Evolutionary conservation across 2,113 vertebrate species (phyloP), one percentile per base, ranked within the genome.

Genomic region (Sprattus sprattus): DNA sequence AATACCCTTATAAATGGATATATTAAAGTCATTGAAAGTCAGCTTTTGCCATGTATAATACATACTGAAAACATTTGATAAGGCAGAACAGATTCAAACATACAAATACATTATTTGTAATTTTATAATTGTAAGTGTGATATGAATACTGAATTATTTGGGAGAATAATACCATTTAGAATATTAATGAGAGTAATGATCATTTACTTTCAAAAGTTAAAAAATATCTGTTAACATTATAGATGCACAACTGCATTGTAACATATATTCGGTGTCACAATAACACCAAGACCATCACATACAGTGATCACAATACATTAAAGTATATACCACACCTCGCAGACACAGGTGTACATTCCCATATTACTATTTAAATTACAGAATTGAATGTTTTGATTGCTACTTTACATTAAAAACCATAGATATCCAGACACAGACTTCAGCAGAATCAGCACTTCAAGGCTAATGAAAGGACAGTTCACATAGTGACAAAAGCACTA

Each of bases 291-390:
- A 78, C 32, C 39, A 16, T 78, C 71, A 78, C 71, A 78, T 78
- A 78, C 71, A 44, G 71, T 78, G 71, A 78, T 78, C 71, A 78
- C 71, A 78, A 78, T 78, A 39, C 71, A 78, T 78, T 13, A 78
- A 78, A 32, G 39, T 39, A 39, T 39, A 16, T 78, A 78, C 71
- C 5, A 78, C 71, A 75, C 39, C 39, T 2, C 39, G 1, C 39
- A 39, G 39, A 39, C 67, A 32, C 25, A 32, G 71, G 25, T 78
- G 15, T 32, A 78, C 25, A 32, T 78, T 3, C 16, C 32, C 64
- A 78, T 78, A 78, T 32, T 39, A 18, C 28, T 32, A 39, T 32
- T 78, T 16, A 16, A 32, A 13, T 6, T 78, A 78, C 25, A 78
- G 28, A 13, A 32, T 78, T 78, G 39, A 8, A 78, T 78, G 25